Percentiles rank a stretch among this genome's conserved stretches.
These are phyloP conservation scores for Drosophila bifasciata DNA, from an alignment of 1,140 invertebrate species.

Conservation along the genomic window DNA sequence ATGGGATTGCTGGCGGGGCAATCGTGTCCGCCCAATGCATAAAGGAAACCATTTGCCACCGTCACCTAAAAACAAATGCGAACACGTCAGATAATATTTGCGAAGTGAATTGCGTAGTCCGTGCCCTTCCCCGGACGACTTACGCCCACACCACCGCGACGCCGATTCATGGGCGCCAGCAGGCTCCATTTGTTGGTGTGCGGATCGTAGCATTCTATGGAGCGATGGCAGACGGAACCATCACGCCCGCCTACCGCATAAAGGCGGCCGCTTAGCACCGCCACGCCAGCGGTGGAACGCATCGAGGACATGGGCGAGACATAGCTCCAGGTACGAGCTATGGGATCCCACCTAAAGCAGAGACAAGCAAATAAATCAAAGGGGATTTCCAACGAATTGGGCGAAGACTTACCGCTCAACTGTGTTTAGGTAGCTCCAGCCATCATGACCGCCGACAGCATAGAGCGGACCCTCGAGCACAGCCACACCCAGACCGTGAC, in stretches of 20 bases:
- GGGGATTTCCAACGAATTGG: neutral
- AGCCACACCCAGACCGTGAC: slow-evolving; percentile 95
- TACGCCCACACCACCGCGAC: slow-evolving; percentile 94
- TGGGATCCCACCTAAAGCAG: slow-evolving; percentile 91
- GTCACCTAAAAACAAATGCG: slow-evolving; percentile 86
- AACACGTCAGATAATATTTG: neutral
- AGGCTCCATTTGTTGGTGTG: slow-evolving; percentile 95
- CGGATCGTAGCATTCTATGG: slow-evolving; percentile 97
- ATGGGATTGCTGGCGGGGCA: slow-evolving; percentile 93
- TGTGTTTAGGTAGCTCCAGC: slow-evolving; percentile 97
- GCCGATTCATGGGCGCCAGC: slow-evolving; percentile 94
- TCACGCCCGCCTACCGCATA: slow-evolving; percentile 97
- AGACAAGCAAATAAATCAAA: neutral
- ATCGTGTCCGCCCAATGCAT: slow-evolving; percentile 95
- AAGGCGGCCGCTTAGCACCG: slow-evolving; percentile 92
- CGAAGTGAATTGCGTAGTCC: too few relatives aligned
- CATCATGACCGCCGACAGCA: slow-evolving; percentile 97
- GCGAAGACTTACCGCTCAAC: slow-evolving; percentile 88
- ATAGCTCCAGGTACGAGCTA: slow-evolving; percentile 93
- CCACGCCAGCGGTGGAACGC: slow-evolving; percentile 94
- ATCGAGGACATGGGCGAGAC: slow-evolving; percentile 94
- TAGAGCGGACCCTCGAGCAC: slow-evolving; percentile 95
- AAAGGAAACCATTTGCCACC: slow-evolving; percentile 92
- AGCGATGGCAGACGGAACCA: slow-evolving; percentile 94
- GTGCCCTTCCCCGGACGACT: slow-evolving; percentile 13